Percentiles rank a stretch among this genome's conserved stretches.
phyloP scores from a whole-genome alignment of 2,888 invertebrate genomes.

The Gnatocerus cornutus region DNA sequence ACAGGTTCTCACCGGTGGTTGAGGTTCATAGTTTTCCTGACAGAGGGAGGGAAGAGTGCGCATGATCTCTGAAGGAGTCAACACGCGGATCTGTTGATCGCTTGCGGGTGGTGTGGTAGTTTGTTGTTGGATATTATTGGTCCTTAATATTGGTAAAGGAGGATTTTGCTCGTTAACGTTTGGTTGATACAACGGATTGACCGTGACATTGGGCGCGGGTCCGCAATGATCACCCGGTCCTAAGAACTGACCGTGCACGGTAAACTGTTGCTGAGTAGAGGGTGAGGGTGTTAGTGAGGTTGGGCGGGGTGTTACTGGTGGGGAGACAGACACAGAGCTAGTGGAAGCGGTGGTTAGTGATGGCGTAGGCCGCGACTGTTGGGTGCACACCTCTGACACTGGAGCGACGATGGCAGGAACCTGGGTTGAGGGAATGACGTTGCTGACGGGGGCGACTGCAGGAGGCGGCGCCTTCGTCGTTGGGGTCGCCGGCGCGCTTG shows the following conservation, averaged over 20 bases:
- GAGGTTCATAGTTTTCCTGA: slow-evolving; percentile 80
- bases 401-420: slow-evolving; percentile 60
- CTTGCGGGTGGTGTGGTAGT: slow-evolving; percentile 65
- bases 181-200: slow-evolving; percentile 74
- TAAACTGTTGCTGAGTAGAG: slow-evolving; percentile 69
- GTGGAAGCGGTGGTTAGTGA: slow-evolving; percentile 66
- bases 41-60: slow-evolving; percentile 90
- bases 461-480: slow-evolving; percentile 52
- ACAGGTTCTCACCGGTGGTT: slow-evolving; percentile 71
- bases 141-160: slow-evolving; percentile 39
- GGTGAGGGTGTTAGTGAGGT: slow-evolving; percentile 62
- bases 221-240: slow-evolving; percentile 73
- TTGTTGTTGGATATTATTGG: slow-evolving; percentile 54
- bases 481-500: slow-evolving; percentile 68
- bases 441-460: slow-evolving; percentile 57
- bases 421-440: slow-evolving; percentile 53
- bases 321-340: slow-evolving; percentile 66
- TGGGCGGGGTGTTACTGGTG: slow-evolving; percentile 53
- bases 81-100: slow-evolving; percentile 90
- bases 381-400: slow-evolving; percentile 71
- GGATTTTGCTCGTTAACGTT: slow-evolving; percentile 43
- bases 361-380: slow-evolving; percentile 63
- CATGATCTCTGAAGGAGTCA: slow-evolving; percentile 93
- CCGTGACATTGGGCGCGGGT: slow-evolving; percentile 81
- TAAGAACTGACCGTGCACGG: slow-evolving; percentile 70